Evolutionary conservation across 1,140 invertebrate genomes (phyloP).

Genomic region (Aricia agestis): DNA sequence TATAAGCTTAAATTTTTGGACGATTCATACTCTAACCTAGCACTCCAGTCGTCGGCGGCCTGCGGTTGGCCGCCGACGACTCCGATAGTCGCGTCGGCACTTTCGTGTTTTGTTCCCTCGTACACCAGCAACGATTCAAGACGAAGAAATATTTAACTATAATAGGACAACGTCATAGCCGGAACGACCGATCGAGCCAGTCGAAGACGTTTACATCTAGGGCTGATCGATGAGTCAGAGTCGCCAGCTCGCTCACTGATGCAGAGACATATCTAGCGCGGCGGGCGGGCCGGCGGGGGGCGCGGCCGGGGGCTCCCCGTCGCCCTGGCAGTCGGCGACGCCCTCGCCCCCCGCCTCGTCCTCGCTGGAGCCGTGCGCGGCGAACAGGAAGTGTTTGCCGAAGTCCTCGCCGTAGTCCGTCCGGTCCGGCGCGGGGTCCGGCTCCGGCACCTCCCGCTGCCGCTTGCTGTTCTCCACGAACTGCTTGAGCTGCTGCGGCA

Average conservation of each 20-base stretch:
- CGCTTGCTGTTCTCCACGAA: constrained; percentile 74
- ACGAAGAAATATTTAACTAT: too few species aligned
- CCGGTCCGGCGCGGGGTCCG: constrained; percentile 23
- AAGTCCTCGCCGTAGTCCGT: constrained; percentile 40
- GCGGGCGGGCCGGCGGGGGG: constrained; percentile 28
- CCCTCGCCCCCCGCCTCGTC: constrained; percentile 36
- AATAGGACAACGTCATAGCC: too few species aligned
- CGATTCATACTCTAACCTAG: constrained; percentile 7
- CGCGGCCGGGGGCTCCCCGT: background rate
- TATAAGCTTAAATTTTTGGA: constrained; percentile 13
- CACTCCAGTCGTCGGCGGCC: background rate
- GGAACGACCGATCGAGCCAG: too few species aligned
- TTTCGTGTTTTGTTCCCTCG: background rate
- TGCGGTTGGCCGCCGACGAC: too few species aligned
- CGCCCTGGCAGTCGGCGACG: background rate
- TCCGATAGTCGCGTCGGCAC: background rate
- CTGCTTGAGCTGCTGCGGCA: constrained; percentile 74
- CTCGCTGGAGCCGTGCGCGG: constrained; percentile 48
- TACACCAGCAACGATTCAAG: too few species aligned
- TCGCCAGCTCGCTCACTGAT: constrained; percentile 36
- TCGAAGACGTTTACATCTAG: too few species aligned
- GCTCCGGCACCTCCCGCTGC: constrained; percentile 48
- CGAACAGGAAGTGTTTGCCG: constrained; percentile 55
- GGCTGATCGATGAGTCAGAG: constrained; percentile 16
- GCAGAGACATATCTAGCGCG: constrained; percentile 57